Base-by-base conservation (phyloP, 2,888 invertebrate species). In the Phyllotreta cruciferae region DNA sequence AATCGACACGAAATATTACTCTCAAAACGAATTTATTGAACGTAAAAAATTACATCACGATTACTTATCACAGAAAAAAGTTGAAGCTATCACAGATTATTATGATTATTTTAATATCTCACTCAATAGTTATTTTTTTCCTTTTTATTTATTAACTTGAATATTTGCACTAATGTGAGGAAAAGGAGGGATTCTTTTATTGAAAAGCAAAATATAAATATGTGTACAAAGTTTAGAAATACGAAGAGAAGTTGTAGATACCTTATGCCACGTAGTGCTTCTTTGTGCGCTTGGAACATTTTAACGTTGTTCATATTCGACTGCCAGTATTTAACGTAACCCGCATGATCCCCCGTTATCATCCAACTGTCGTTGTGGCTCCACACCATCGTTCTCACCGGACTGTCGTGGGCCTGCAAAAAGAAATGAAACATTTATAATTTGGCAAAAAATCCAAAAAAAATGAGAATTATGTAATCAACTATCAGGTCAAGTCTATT, bases 281-380 rank as follows among this genome's bases (percentile, higher is more conserved):
- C 99, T 88, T 99, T 98, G 83, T 99, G 99, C 62, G 98, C 99
- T 84, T 98, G 98, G 86, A 96, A 99, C 97, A 99, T 98, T 88
- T 99, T 98, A 63, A 99, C 99, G 85, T 99, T 99, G 86, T 99
- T 99, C 99, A 99, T 99, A 84, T 99, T 99, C 75, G 97, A 96
- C 86, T 99, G 99, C 99, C 99, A 99, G 84, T 99, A 99, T 80
- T 99, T 99, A 70, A 99, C 96, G 81, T 94, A 99, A 65, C 99
- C 99, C 56, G 93, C 92, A 81, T 98, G 98, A 83, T 99, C 99
- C 14, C 96, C 99, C 0, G 98, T 98, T 66, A 99, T 94, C 96
- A 99, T 97, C 99, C 99, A 99, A 74, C 93, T 93, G 84, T 98
- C 98, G 77, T 96, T 98, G 83, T 98, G 96, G 57, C 97, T 97